A percentile compares a stretch with the other conserved stretches of the same genome.
These are phyloP conservation scores for Danaus chrysippus DNA, from an alignment of 2,888 invertebrate species.

Conservation along the genomic window DNA sequence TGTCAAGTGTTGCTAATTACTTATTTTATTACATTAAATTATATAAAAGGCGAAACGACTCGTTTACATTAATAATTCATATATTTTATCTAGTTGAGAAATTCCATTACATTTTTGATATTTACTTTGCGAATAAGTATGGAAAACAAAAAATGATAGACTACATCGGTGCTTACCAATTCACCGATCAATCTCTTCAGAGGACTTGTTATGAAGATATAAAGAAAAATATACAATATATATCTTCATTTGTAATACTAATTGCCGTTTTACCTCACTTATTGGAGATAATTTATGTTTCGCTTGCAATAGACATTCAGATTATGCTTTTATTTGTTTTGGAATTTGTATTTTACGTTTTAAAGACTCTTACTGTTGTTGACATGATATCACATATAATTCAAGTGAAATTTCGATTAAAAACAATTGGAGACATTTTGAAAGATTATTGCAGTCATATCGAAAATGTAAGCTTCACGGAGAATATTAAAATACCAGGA, in stretches of 20 bases:
- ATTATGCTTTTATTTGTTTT: slow-evolving; percentile 16
- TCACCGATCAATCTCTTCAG: slow-evolving; percentile 15
- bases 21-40: neutral
- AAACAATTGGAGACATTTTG: slow-evolving; percentile 25
- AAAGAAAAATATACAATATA: slow-evolving; percentile 6
- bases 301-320: slow-evolving; percentile 14
- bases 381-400: slow-evolving; percentile 28
- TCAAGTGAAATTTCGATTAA: slow-evolving; percentile 30
- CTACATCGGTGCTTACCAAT: slow-evolving; percentile 14
- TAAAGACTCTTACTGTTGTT: slow-evolving; percentile 21
- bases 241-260: slow-evolving; percentile 11
- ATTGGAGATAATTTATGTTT: slow-evolving; percentile 13
- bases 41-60: neutral
- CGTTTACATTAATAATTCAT: slow-evolving; percentile 7
- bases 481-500: slow-evolving; percentile 11
- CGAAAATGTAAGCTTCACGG: slow-evolving; percentile 8
- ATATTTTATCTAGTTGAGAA: slow-evolving; percentile 5
- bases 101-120: slow-evolving; percentile 13
- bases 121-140: slow-evolving; percentile 10
- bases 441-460: slow-evolving; percentile 20
- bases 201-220: slow-evolving; percentile 11
- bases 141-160: slow-evolving; percentile 12
- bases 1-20: slow-evolving; percentile 7
- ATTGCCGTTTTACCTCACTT: slow-evolving; percentile 2
- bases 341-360: slow-evolving; percentile 21